Conservation (phyloP, 64 coral and sea anemone species). For the Actinia equina region DNA sequence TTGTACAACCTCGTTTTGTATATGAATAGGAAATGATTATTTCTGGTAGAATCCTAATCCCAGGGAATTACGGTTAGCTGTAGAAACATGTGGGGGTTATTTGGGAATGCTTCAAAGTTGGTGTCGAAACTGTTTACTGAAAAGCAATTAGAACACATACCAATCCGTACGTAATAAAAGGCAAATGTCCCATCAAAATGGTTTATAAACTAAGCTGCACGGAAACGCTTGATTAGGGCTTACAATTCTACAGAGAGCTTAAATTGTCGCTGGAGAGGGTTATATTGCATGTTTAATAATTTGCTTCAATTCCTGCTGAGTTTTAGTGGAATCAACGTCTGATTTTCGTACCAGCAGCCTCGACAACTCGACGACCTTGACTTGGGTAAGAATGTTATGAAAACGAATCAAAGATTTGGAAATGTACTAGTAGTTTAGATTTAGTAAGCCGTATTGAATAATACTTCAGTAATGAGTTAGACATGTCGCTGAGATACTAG, state of each 20-base stretch:
- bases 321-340: background rate
- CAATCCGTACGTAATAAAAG: background rate
- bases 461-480: no score
- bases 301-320: background rate
- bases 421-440: background rate
- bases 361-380: background rate
- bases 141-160: constrained; percentile 16
- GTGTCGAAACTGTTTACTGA: constrained; percentile 21
- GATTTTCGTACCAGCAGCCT: background rate
- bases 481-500: no score
- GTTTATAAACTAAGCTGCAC: background rate
- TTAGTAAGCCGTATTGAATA: no score
- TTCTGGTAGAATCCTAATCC: background rate
- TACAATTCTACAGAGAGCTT: constrained; percentile 1
- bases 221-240: background rate
- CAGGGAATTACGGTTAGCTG: background rate
- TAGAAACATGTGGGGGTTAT: background rate
- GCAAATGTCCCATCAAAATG: constrained; percentile 18
- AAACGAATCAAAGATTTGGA: background rate
- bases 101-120: background rate
- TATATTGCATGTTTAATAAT: background rate
- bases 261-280: background rate
- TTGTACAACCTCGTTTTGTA: background rate
- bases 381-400: background rate
- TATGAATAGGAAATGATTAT: background rate